A percentile compares a stretch with the other conserved stretches of the same genome.
Evolutionary conservation across 2,113 vertebrate species (phyloP).

Genomic region (Myrmecophaga tridactyla): DNA sequence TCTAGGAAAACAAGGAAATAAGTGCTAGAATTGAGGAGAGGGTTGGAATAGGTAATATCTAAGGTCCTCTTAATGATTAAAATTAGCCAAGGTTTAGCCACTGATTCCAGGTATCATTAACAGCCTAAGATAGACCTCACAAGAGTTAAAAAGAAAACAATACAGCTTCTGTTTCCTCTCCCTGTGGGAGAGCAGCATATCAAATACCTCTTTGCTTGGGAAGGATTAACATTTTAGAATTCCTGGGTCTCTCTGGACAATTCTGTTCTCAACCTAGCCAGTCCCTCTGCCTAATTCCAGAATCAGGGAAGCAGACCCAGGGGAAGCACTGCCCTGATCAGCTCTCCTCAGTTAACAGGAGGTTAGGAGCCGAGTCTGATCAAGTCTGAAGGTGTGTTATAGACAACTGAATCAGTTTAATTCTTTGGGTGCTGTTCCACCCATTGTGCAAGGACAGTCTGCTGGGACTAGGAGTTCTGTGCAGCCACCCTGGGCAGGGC

Average conservation of each 20-base stretch:
- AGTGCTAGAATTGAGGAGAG: not conserved
- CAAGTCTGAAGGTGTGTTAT: not conserved
- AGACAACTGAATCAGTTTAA: not conserved
- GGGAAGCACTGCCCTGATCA: not conserved
- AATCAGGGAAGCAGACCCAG: not conserved
- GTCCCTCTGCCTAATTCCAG: not conserved
- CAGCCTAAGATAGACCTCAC: not conserved
- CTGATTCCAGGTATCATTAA: not conserved
- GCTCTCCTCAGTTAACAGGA: not conserved
- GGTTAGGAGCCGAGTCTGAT: not conserved
- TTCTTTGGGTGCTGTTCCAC: not conserved
- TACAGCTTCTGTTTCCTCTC: not conserved
- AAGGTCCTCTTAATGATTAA: not conserved
- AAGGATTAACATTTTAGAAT: not conserved
- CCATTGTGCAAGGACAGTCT: not conserved
- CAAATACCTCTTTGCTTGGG: not conserved
- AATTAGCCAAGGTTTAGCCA: not conserved
- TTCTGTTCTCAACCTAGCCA: not conserved
- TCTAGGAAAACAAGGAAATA: constrained; percentile 83
- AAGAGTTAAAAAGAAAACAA: not conserved
- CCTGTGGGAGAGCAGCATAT: not conserved
- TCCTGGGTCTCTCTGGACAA: not conserved
- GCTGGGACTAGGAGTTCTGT: not conserved
- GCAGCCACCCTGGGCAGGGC: not conserved
- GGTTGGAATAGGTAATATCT: not conserved